These are phyloP conservation scores for Sylvilagus bachmani DNA, from an alignment of 2,113 vertebrate genomes.

Conservation along the genomic window DNA sequence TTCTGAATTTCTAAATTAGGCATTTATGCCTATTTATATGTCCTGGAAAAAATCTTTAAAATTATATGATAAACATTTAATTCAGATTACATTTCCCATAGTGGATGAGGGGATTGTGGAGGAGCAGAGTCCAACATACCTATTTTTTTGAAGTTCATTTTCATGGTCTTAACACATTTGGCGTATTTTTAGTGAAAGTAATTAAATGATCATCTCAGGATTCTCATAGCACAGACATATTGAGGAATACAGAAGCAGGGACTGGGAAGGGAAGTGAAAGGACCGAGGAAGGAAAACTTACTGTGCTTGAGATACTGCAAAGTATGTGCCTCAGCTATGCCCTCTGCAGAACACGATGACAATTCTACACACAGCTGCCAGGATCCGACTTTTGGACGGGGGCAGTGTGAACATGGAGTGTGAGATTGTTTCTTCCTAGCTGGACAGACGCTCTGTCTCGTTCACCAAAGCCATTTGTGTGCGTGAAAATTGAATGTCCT, in stretches of 20 bases:
- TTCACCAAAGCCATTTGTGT: constrained; percentile 53
- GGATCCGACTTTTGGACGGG: constrained; percentile 29
- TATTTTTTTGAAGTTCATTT: constrained; percentile 10
- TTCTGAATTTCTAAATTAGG: background rate
- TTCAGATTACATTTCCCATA: background rate
- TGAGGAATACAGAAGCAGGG: background rate
- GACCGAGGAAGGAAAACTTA: background rate
- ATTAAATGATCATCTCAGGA: background rate
- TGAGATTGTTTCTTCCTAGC: constrained; percentile 45
- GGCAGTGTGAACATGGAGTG: constrained; percentile 35
- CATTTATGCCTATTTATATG: background rate
- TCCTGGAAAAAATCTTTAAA: background rate
- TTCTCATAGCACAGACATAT: background rate
- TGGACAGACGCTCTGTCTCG: constrained; percentile 9
- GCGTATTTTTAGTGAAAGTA: background rate
- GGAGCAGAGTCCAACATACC: constrained; percentile 9
- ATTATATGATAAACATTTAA: background rate
- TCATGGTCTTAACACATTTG: background rate
- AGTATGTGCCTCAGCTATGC: background rate
- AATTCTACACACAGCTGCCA: background rate
- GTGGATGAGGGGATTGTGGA: background rate
- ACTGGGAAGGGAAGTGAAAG: background rate
- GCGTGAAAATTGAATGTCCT: constrained; percentile 29
- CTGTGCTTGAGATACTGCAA: background rate
- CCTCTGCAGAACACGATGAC: background rate